phyloP scores from a whole-genome alignment of 2,113 vertebrate species.

The Burhinus oedicnemus region DNA sequence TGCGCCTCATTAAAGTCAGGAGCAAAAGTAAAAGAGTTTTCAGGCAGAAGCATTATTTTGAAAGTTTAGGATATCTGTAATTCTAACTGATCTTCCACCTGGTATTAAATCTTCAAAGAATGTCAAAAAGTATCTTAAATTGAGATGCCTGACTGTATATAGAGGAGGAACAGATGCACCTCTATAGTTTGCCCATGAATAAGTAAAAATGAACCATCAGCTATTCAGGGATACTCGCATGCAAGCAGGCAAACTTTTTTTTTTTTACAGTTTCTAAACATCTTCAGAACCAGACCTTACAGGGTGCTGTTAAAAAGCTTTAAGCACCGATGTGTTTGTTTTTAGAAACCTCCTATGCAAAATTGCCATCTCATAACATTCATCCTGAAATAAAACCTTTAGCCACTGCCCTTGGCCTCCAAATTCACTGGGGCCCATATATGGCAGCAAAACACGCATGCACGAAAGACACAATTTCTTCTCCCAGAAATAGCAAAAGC shows the following conservation, averaged over 20 bases:
- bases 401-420: not conserved
- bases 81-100: constrained; percentile 52
- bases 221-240: not conserved
- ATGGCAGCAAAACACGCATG: not conserved
- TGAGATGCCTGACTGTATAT: constrained; percentile 37
- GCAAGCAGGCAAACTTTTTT: constrained; percentile 18
- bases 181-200: constrained; percentile 68
- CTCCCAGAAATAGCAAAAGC: not conserved
- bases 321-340: constrained; percentile 2
- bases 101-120: constrained; percentile 50
- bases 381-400: not conserved
- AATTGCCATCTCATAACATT: not conserved
- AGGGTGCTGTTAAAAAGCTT: constrained; percentile 14
- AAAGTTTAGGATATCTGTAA: constrained; percentile 40
- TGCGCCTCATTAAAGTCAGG: constrained; percentile 34
- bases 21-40: constrained; percentile 24
- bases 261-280: constrained; percentile 14
- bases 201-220: constrained; percentile 61
- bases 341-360: constrained; percentile 5
- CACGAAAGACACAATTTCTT: not conserved
- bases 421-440: not conserved
- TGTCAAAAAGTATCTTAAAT: constrained; percentile 38
- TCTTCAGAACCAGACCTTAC: constrained; percentile 22
- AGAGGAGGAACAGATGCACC: constrained; percentile 61
- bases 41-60: constrained; percentile 18